Evolutionary conservation across 1,140 invertebrate genomes (phyloP), one percentile per base, ranked within the genome.

Genomic region (Drosophila setifemur): DNA sequence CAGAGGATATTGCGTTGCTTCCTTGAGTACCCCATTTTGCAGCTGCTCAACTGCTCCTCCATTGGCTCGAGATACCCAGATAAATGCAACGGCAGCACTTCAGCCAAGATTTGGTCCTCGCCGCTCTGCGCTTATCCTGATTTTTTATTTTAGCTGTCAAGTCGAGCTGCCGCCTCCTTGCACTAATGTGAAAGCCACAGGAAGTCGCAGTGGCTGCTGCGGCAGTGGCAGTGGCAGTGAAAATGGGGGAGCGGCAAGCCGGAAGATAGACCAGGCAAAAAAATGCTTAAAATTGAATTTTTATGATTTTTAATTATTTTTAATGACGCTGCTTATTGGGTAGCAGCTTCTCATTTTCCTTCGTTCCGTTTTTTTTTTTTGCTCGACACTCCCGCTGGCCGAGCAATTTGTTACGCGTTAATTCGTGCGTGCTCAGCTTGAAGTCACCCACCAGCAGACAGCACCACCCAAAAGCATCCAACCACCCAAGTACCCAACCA

Each of bases 271-370:
- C 78, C 61, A 58, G 69, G 35, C 70, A 60, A 58, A 42, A 69
- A 60, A 71, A 50, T 77, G 61, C 73, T 87, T 88, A 77, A 87
- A 83, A 88, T 88, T 88, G 83, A 88, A 83, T 79, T 88, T 88
- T 88, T 88, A 88, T 88, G 83, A 88, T 88, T 88, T 87, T 88
- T 88, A 88, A 88, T 88, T 88, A 88, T 83, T 88, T 88, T 88
- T 88, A 88, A 88, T 88, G 83, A 83, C 78, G 73, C 67, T 88
- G 77, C 83, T 87, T 82, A 78, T 88, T 88, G 78, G 48, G 37
- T 40, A 52, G 64, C 45, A 37, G 44, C 44, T 68, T 53, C 37
- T 45, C 23, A 9, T 11, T 31, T 26, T 11, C 3, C 16, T 54
- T 63, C 52, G 18, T 37, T 26, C 8, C 19, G 26, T 7, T 11